Conservation (phyloP, 2,888 invertebrate species). For the Lasiommata megera region DNA sequence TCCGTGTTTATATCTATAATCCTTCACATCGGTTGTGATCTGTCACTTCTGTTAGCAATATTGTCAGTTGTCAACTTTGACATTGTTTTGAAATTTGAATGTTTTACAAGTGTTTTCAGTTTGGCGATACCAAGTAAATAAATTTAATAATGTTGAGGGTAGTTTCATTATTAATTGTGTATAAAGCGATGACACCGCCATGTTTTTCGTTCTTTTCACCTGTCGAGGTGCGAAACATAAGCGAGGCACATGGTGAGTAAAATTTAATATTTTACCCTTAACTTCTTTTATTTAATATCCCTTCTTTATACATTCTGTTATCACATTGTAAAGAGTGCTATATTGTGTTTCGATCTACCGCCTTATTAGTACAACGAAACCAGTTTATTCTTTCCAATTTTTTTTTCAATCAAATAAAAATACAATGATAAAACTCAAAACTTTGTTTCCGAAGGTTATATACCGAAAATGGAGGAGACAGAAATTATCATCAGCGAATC, state of each 20-base stretch:
- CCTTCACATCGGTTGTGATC: background rate
- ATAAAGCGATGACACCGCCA: conserved; percentile 37
- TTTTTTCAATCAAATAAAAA: background rate
- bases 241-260: conserved; percentile 60
- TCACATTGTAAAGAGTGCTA: background rate
- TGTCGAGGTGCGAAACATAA: conserved; percentile 38
- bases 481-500: conserved; percentile 36
- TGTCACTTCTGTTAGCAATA: background rate
- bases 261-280: conserved; percentile 33
- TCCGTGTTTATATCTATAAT: background rate
- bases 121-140: background rate
- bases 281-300: conserved; percentile 25
- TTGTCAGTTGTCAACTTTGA: background rate
- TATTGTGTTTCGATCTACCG: background rate
- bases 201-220: conserved; percentile 30
- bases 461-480: conserved; percentile 53
- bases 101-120: background rate
- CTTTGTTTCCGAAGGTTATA: conserved; percentile 25
- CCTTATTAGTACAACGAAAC: background rate
- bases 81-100: background rate
- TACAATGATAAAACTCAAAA: background rate
- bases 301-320: background rate
- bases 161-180: conserved; percentile 9
- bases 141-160: conserved; percentile 22
- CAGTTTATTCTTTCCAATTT: background rate